phyloP scores from a whole-genome alignment of 2,888 invertebrate genomes.

The Ophraella communa region DNA sequence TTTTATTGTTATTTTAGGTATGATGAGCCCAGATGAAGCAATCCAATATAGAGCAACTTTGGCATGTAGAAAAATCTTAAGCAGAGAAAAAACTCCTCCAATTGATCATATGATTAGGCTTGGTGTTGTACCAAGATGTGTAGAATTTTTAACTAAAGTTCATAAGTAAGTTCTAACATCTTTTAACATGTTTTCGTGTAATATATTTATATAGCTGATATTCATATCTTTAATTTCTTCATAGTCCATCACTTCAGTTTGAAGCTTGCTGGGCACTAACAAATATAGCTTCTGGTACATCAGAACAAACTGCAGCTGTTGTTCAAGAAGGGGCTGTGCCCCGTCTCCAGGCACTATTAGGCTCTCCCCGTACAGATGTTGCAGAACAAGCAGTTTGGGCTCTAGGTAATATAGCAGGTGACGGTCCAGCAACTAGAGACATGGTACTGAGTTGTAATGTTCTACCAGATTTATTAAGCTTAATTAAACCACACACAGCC shows the following conservation, averaged over 20 bases:
- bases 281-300: conserved; percentile 94
- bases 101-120: conserved; percentile 84
- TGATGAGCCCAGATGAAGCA: conserved; percentile 70
- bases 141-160: conserved; percentile 74
- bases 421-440: conserved; percentile 82
- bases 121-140: conserved; percentile 84
- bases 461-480: conserved; percentile 72
- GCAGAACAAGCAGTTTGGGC: conserved; percentile 98
- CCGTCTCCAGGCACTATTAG: conserved; percentile 76
- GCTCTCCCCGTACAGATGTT: conserved; percentile 71
- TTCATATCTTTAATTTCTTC: conserved; percentile 42
- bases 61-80: conserved; percentile 85
- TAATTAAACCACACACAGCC: conserved; percentile 70
- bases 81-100: conserved; percentile 88
- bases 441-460: conserved; percentile 76
- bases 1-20: no score
- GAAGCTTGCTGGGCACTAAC: conserved; percentile 98
- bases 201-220: background rate
- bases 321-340: conserved; percentile 87
- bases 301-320: conserved; percentile 88
- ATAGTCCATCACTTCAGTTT: conserved; percentile 81
- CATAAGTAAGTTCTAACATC: conserved; percentile 68
- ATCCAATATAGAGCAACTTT: conserved; percentile 76
- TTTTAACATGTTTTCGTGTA: background rate
- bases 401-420: conserved; percentile 97